phyloP scores from a whole-genome alignment of 1,140 invertebrate species.

The Bombus haemorrhoidalis region DNA sequence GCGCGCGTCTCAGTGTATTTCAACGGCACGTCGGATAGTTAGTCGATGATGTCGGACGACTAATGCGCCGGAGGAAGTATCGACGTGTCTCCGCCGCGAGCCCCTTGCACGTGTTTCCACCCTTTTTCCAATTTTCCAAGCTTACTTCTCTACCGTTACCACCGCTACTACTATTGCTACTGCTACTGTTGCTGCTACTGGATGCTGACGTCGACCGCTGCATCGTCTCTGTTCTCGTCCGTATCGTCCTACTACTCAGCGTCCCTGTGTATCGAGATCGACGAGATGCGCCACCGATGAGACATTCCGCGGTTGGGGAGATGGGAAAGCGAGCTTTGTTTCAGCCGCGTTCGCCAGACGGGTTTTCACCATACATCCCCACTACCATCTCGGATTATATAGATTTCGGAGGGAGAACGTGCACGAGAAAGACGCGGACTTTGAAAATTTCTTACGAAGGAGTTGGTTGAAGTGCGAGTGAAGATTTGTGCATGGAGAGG shows the following conservation, averaged over 20 bases:
- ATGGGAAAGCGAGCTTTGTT: constrained; percentile 53
- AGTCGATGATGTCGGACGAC: constrained; percentile 56
- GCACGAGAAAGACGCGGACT: no score
- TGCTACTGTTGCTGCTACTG: neutral
- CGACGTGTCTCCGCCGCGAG: constrained; percentile 40
- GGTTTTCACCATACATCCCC: constrained; percentile 26
- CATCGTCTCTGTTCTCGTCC: neutral
- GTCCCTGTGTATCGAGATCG: constrained; percentile 52
- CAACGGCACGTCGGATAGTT: constrained; percentile 44
- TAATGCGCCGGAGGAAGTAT: constrained; percentile 53
- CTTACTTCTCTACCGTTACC: neutral
- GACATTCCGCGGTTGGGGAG: constrained; percentile 22
- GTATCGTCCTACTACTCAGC: neutral
- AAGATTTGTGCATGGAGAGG: neutral
- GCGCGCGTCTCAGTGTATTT: constrained; percentile 5
- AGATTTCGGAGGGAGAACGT: neutral
- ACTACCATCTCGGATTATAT: neutral
- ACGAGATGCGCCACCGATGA: constrained; percentile 46
- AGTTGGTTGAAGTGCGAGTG: no score
- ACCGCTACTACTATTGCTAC: neutral
- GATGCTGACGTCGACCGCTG: neutral
- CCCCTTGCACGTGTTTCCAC: constrained; percentile 37
- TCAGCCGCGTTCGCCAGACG: constrained; percentile 53
- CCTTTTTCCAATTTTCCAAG: neutral
- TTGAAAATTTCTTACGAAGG: neutral